Conservation (phyloP, 1,140 invertebrate genomes). For the Trypoxylus dichotomus region DNA sequence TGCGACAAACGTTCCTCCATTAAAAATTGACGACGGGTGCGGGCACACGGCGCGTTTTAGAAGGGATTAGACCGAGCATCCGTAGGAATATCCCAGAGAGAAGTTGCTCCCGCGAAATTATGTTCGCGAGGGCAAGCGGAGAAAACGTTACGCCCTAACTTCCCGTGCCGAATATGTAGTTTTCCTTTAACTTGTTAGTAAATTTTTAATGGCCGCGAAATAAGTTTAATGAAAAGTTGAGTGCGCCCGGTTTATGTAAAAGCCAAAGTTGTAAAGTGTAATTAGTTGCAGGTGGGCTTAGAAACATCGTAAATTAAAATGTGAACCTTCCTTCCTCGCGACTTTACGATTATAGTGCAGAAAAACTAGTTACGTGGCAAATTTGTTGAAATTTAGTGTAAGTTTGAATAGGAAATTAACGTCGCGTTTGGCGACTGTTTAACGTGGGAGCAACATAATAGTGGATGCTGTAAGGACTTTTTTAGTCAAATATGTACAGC, state of each 20-base stretch:
- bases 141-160: not conserved
- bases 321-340: too few relatives aligned
- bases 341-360: too few relatives aligned
- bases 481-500: too few relatives aligned
- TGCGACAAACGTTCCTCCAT: not conserved
- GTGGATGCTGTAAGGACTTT: too few relatives aligned
- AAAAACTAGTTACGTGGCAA: too few relatives aligned
- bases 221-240: not conserved
- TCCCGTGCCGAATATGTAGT: not conserved
- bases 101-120: not conserved
- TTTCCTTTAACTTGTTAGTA: not conserved
- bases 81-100: not conserved
- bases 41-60: too few relatives aligned
- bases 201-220: not conserved
- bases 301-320: not conserved
- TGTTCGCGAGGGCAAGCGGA: not conserved
- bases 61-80: not conserved
- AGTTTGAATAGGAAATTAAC: too few relatives aligned
- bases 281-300: not conserved
- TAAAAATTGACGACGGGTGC: not conserved
- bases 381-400: too few relatives aligned
- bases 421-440: too few relatives aligned
- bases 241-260: not conserved
- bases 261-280: not conserved
- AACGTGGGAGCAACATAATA: too few relatives aligned